These are phyloP conservation scores for Dromas ardeola DNA, from an alignment of 2,113 vertebrate genomes.

Conservation along the genomic window DNA sequence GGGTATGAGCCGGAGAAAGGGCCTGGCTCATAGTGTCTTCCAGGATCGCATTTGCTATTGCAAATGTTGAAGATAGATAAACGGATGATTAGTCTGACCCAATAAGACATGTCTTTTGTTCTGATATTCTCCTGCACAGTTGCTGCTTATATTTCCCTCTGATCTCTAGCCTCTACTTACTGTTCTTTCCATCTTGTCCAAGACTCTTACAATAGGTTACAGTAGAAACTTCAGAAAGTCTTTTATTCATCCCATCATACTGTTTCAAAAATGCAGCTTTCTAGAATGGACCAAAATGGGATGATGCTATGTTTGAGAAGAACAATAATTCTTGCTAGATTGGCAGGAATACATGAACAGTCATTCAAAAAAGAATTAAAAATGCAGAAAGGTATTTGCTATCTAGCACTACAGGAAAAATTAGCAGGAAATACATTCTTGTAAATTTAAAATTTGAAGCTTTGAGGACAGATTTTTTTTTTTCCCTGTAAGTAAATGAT, in stretches of 20 bases:
- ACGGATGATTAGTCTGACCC: neutral
- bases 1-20: neutral
- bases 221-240: neutral
- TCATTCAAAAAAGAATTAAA: neutral
- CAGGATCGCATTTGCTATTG: neutral
- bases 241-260: neutral
- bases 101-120: neutral
- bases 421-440: neutral
- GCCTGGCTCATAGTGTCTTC: neutral
- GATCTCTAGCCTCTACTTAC: neutral
- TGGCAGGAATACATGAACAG: neutral
- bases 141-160: neutral
- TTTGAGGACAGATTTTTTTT: neutral
- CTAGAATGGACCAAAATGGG: neutral
- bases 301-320: neutral
- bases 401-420: neutral
- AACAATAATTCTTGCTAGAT: neutral
- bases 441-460: neutral
- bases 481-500: neutral
- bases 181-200: neutral
- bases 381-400: neutral
- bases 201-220: neutral
- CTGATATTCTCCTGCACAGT: neutral
- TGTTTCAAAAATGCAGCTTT: neutral
- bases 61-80: neutral